Base-by-base conservation (phyloP, 2,113 vertebrate genomes). In the Tinamus guttatus region DNA sequence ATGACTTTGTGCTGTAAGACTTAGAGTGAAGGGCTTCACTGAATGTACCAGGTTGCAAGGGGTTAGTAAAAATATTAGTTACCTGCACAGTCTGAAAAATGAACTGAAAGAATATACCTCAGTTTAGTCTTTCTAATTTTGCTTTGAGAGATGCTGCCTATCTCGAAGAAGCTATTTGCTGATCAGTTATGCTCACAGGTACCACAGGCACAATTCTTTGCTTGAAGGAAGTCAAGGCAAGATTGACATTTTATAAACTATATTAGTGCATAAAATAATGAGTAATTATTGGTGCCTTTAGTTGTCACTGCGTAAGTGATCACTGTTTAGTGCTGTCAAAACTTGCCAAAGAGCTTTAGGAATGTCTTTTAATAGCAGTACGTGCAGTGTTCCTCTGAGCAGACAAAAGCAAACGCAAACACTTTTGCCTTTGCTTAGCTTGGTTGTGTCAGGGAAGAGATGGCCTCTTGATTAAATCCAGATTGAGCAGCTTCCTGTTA, bases 401-500 rank as follows among this genome's bases (percentile, higher is more conserved):
- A 87, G 75, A 83, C 68, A 65, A 88, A 94, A 93, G 73, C 84
- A 96, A 85, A 87, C 52, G 11, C 27, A 75, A 69, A 95, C 83
- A 68, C 82, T 71, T 93, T 94, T 90, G 94, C 94, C 78, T 97
- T 92, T 91, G 89, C 30, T 85, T 90, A 97, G 96, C 86, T 76
- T 82, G 93, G 76, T 96, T 95, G 78, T 98, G 97, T 98, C 92
- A 94, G 96, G 20, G 95, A 91, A 87, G 96, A 87, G 95, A 95
- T 85, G 90, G 85, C 88, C 96, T 88, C 94, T 79, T 98, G 98
- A 99, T 99, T 99, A 98, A 98, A 98, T 98, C 98, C 99, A 99
- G 98, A 98, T 98, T 96, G 97, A 97, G 97, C 95, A 54, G 92
- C 98, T 99, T 99, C 98, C 99, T 99, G 98, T 98, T 98, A 98